Conservation (phyloP, 2,113 vertebrate genomes). For the Crotophaga sulcirostris region DNA sequence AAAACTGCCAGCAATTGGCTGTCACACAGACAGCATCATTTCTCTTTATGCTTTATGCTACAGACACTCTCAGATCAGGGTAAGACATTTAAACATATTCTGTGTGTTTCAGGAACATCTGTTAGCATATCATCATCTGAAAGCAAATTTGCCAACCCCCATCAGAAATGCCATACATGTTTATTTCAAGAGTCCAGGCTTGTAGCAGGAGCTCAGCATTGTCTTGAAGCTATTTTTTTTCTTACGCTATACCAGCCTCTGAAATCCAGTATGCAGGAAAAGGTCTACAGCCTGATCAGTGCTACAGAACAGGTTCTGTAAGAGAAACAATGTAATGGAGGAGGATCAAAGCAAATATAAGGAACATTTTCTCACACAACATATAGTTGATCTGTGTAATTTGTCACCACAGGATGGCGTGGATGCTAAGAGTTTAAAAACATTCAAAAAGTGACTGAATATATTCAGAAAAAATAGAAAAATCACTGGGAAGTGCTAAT, state of each 20-base stretch:
- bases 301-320: background rate
- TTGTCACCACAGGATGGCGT: background rate
- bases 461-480: background rate
- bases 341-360: background rate
- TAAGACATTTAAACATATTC: background rate
- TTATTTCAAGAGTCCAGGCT: background rate
- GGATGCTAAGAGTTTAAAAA: background rate
- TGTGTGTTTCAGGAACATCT: background rate
- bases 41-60: slow-evolving; percentile 10
- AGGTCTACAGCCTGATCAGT: background rate
- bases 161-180: background rate
- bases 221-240: background rate
- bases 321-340: background rate
- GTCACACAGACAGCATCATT: background rate
- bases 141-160: background rate
- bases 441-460: background rate
- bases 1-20: background rate
- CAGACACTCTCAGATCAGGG: background rate
- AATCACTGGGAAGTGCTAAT: background rate
- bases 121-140: background rate
- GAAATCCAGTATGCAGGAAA: background rate
- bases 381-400: background rate
- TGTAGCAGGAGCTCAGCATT: background rate
- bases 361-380: background rate
- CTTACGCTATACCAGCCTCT: background rate